Evolutionary conservation across 2,888 invertebrate genomes (phyloP), one percentile per base, ranked within the genome.

Genomic region (Phyto melanocephala): DNA sequence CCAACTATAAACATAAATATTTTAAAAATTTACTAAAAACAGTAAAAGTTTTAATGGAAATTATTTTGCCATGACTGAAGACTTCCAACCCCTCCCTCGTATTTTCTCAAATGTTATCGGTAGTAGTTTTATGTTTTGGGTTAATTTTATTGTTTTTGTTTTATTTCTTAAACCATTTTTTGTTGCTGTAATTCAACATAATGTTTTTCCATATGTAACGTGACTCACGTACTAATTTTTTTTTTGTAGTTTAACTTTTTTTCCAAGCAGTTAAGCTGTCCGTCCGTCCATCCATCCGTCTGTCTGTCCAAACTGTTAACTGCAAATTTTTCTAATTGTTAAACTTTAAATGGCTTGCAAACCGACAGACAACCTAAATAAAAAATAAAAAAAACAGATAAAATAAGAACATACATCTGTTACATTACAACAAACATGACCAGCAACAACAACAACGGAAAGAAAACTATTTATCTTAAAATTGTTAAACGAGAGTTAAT

Each of bases 131-230:
- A 3, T 1, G 60, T 42, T 42, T 33, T 52, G 28, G 28, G 52
- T 50, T 33, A 33, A n/a, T 45, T 65, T 42, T 65, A 47, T 47
- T 47, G 10, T 68, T 11, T 45, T 74, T 47, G 15, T 33, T 0
- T 33, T 62, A 8, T 63, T 47, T 15, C n/a, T n/a, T n/a, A n/a
- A n/a, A n/a, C n/a, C n/a, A n/a, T 28, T 63, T 24, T 58, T 58
- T 72, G 15, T 20, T 65, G 10, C 40, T 63, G 22, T 79, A 79
- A 79, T 82, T 79, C 67, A 79, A 75, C 75, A 82, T 67, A 71
- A 82, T 82, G 82, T 79, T 76, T 72, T 67, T 75, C 79, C 79
- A 82, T 83, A 83, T 84, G 83, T 84, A 83, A 83, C 84, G 84
- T 84, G 84, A 84, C 77, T 84, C 84, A 84, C 81, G 84, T 81